These are phyloP conservation scores for Onychomys torridus DNA, from an alignment of 2,797 vertebrate species.

Conservation along the genomic window DNA sequence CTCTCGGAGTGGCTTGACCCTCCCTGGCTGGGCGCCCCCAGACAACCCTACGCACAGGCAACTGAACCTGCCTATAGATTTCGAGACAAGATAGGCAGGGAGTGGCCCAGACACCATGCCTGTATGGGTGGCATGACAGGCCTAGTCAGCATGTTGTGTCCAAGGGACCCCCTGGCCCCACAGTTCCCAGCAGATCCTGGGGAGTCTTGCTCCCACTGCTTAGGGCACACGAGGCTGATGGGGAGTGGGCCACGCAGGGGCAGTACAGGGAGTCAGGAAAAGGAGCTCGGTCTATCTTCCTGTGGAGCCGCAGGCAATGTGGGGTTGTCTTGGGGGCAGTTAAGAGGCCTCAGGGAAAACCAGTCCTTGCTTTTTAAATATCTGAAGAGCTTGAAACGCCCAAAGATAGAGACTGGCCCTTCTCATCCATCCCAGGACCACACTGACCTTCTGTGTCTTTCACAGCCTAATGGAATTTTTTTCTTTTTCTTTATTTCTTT, in stretches of 20 bases:
- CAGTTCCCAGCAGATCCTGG: neutral
- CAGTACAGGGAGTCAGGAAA: neutral
- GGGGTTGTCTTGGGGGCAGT: neutral
- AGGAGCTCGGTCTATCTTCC: neutral
- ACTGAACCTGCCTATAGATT: neutral
- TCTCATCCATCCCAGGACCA: neutral
- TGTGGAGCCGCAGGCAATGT: neutral
- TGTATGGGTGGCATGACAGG: neutral
- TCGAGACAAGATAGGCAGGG: neutral
- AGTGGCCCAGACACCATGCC: neutral
- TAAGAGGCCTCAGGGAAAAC: neutral
- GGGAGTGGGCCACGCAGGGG: neutral
- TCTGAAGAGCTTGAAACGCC: neutral
- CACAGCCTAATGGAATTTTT: neutral
- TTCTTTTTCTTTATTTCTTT: neutral
- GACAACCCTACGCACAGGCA: neutral
- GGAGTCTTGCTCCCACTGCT: neutral
- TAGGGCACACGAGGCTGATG: neutral
- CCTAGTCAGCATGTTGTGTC: neutral
- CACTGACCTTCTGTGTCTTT: constrained; percentile 14
- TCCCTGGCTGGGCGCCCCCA: constrained; percentile 32
- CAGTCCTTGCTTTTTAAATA: neutral
- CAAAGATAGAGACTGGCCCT: accelerated
- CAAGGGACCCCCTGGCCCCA: neutral
- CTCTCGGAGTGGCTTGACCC: constrained; percentile 3